Evolutionary conservation across 2,888 invertebrate genomes (phyloP), one percentile per base, ranked within the genome.

Genomic region (Tetramorium bicarinatum): DNA sequence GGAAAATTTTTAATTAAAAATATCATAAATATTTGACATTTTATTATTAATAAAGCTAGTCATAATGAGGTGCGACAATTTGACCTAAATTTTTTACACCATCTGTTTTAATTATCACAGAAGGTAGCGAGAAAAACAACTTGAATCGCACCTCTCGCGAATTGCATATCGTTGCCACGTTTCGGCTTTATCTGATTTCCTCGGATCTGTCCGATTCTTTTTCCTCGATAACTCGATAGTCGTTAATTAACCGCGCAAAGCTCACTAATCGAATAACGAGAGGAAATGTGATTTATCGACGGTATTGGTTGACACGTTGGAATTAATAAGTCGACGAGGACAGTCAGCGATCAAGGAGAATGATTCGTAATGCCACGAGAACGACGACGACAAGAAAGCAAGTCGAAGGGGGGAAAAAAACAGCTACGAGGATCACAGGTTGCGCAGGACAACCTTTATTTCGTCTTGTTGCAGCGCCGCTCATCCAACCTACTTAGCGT

Each of bases 201-300:
- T 49, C 41, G 77, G 15, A 67, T 77, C 11, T 34, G 18, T 6
- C 21, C 34, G 21, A 44, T 71, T 71, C 59, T 71, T 67, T 59
- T 69, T 59, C 59, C 34, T 71, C 59, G 18, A 77, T 84, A 85
- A 83, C 67, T 85, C 79, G 76, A 74, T 80, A 75, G 67, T 44
- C 83, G 83, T 82, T 86, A 86, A 89, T 89, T 87, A 82, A 89
- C 82, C 76, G 69, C 83, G 59, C 80, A 62, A 56, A 66, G 79
- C 80, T 83, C 76, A 69, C 79, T 89, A 89, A 89, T 71, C 79
- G 82, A 88, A 88, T 89, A 79, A 85, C 82, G 52, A 25, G 56
- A 54, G 84, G 75, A 85, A 89, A 88, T 83, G 74, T 84, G 87
- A 89, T 89, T 89, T 84, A 85, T 77, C 71, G 71, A 38, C 29